A percentile compares a stretch with the other conserved stretches of the same genome.
These are phyloP conservation scores for Stratiolaelaps scimitus DNA, from an alignment of 1,140 invertebrate species.

Conservation along the genomic window DNA sequence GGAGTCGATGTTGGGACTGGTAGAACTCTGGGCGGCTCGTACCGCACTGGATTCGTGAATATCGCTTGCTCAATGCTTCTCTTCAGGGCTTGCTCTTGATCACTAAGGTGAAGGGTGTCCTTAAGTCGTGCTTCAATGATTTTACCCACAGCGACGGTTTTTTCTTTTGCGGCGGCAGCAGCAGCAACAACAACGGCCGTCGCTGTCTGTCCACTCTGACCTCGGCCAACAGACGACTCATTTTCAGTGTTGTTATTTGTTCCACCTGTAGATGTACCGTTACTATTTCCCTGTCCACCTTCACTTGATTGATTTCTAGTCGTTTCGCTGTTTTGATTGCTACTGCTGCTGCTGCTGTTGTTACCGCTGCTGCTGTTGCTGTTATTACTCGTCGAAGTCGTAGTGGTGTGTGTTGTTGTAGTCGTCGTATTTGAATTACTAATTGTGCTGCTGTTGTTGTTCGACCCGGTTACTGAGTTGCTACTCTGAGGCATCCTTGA, in stretches of 20 bases:
- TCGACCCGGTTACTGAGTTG: neutral
- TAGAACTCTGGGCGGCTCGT: neutral
- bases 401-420: neutral
- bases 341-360: slow-evolving; percentile 16
- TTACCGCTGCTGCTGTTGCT: slow-evolving; percentile 16
- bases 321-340: slow-evolving; percentile 5
- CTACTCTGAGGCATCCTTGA: too few relatives aligned
- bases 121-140: slow-evolving; percentile 27
- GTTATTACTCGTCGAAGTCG: neutral
- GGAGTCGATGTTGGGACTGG: neutral
- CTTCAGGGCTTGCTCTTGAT: slow-evolving; percentile 17
- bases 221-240: neutral
- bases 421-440: too few relatives aligned
- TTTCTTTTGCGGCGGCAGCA: neutral
- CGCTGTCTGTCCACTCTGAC: neutral
- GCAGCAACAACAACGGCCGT: neutral
- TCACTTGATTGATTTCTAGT: neutral
- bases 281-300: neutral
- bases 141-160: neutral
- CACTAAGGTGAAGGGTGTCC: slow-evolving; percentile 11
- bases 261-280: neutral
- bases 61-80: slow-evolving; percentile 22
- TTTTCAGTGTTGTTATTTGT: neutral
- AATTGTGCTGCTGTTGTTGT: neutral
- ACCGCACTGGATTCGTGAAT: slow-evolving; percentile 25